Evolutionary conservation across 2,888 invertebrate species (phyloP), one percentile per base, ranked within the genome.

Genomic region (Drosophila leonis): DNA sequence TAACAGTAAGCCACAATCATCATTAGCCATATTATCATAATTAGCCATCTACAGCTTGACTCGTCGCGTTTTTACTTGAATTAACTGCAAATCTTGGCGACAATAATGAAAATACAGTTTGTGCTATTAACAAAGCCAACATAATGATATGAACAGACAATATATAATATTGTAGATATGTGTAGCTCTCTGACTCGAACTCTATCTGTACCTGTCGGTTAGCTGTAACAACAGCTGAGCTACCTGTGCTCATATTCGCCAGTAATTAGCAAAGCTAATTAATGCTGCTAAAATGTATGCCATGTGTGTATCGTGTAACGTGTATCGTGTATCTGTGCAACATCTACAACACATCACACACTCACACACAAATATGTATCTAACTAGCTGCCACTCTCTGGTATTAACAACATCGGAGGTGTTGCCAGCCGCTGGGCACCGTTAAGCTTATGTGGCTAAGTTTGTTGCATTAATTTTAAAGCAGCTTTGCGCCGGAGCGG

Each of bases 211-310:
- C 24, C 61, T 66, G 66, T 66, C 56, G 41, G 61, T 13, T 70
- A 66, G 61, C 64, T 65, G 64, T 67, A 62, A 41, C 57, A 46
- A 15, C 24, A 41, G 49, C 39, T 52, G 27, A 42, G 54, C 52
- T 51, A 57, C 13, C 35, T 15, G 7, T 10, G 71, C 46, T 56
- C 37, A 59, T 59, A 64, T 54, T 72, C 57, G 76, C 54, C 55
- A 41, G 82, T 85, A 85, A 83, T 85, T 82, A 85, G 68, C 78
- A 72, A 83, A 82, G 74, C 80, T 85, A 85, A 84, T 85, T 83
- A 83, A 84, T 75, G 85, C 70, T 72, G 72, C 70, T 65, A 54
- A 72, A 72, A 72, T 82, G 65, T 80, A 52, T 72, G 77, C 63
- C 80, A 76, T 66, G 70, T 65, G 27, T 27, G 15, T 46, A 15